Evolutionary conservation across 2,888 invertebrate genomes (phyloP).

Genomic region (Tolmerus cingulatus): DNA sequence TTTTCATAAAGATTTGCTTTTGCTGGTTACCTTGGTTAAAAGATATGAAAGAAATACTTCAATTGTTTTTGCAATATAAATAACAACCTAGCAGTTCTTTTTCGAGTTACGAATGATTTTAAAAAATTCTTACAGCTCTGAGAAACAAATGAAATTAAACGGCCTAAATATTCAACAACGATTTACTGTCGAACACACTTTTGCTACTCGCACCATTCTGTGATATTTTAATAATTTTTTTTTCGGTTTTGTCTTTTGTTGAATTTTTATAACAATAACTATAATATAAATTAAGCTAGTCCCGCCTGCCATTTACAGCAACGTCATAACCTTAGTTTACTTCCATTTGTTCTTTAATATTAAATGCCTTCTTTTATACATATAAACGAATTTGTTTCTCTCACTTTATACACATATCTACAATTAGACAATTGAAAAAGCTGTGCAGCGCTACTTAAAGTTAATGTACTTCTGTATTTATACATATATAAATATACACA

Average conservation of each 20-base stretch:
- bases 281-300: slow-evolving; percentile 32
- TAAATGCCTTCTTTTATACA: not conserved
- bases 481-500: slow-evolving; percentile 24
- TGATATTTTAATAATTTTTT: slow-evolving; percentile 2
- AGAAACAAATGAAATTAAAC: not conserved
- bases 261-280: slow-evolving; percentile 35
- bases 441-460: slow-evolving; percentile 47
- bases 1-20: not conserved
- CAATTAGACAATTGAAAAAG: slow-evolving; percentile 43
- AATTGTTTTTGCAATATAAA: not conserved
- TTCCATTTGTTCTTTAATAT: not conserved
- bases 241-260: slow-evolving; percentile 8
- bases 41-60: not conserved
- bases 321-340: slow-evolving; percentile 15
- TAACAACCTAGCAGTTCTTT: not conserved
- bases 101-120: not conserved
- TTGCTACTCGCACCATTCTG: slow-evolving; percentile 5
- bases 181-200: not conserved
- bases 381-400: slow-evolving; percentile 30
- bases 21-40: not conserved
- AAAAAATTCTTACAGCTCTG: not conserved
- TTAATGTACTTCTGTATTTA: slow-evolving; percentile 24
- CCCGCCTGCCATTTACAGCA: slow-evolving; percentile 20
- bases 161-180: not conserved
- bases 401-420: slow-evolving; percentile 43